Evolutionary conservation across 2,797 vertebrate genomes (phyloP).

Genomic region (Delichon dasypus): DNA sequence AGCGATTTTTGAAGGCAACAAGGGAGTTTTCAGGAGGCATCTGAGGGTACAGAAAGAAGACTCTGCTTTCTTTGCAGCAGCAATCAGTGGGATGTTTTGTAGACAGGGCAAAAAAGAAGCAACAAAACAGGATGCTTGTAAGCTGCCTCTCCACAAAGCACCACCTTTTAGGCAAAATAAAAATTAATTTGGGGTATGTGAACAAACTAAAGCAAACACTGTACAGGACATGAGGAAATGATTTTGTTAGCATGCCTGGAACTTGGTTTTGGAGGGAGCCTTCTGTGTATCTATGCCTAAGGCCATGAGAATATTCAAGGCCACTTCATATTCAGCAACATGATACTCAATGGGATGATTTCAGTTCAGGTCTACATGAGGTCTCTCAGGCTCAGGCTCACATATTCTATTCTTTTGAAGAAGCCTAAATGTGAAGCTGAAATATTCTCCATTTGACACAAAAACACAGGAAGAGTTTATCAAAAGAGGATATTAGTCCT

Average conservation of each 20-base stretch:
- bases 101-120: not conserved
- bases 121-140: not conserved
- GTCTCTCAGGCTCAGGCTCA: not conserved
- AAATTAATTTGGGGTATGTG: not conserved
- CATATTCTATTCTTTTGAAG: not conserved
- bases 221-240: not conserved
- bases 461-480: not conserved
- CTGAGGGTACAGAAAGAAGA: not conserved
- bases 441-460: not conserved
- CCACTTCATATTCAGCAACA: not conserved
- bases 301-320: not conserved
- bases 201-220: not conserved
- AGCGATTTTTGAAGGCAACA: not conserved
- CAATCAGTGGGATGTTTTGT: not conserved
- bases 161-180: slow-evolving; percentile 9
- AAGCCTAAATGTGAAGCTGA: not conserved
- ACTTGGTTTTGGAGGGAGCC: not conserved
- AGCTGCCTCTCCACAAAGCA: not conserved
- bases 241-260: slow-evolving; percentile 31
- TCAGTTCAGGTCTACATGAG: not conserved
- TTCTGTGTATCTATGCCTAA: not conserved
- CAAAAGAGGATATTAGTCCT: not conserved
- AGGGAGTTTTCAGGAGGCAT: not conserved
- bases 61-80: not conserved
- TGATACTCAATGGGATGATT: not conserved